Evolutionary conservation across 1,140 invertebrate genomes (phyloP).

Genomic region (Macrobrachium nipponense): DNA sequence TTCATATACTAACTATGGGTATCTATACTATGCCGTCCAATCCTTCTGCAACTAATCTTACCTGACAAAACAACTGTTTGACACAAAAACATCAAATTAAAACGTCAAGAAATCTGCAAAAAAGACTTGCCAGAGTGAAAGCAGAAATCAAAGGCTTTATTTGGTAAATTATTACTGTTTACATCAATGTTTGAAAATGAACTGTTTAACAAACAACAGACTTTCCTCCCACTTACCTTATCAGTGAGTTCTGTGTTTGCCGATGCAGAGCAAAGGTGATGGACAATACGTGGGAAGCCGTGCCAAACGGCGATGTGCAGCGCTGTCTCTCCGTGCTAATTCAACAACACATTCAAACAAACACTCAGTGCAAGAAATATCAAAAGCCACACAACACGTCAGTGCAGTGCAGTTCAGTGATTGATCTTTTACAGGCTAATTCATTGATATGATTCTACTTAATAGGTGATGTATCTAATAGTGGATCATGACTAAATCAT

Average conservation of each 20-base stretch:
- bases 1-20: no score
- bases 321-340: slow-evolving; percentile 73
- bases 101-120: no score
- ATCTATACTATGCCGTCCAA: no score
- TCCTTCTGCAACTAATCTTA: no score
- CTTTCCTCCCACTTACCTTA: slow-evolving; percentile 65
- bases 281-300: slow-evolving; percentile 71
- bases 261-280: slow-evolving; percentile 70
- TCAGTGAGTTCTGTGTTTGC: slow-evolving; percentile 68
- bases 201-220: no score
- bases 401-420: slow-evolving; percentile 1
- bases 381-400: not conserved
- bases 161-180: not conserved
- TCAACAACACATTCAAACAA: slow-evolving; percentile 40
- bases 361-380: not conserved
- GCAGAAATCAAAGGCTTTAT: no score
- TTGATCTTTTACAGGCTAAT: not conserved
- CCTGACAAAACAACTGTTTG: no score
- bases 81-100: no score
- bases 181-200: not conserved
- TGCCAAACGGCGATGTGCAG: slow-evolving; percentile 74
- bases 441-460: no score
- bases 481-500: no score
- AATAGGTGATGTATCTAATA: no score
- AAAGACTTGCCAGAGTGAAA: no score